Evolutionary conservation across 2,888 invertebrate species (phyloP), one percentile per base, ranked within the genome.

Genomic region (Heliconius ismenius): DNA sequence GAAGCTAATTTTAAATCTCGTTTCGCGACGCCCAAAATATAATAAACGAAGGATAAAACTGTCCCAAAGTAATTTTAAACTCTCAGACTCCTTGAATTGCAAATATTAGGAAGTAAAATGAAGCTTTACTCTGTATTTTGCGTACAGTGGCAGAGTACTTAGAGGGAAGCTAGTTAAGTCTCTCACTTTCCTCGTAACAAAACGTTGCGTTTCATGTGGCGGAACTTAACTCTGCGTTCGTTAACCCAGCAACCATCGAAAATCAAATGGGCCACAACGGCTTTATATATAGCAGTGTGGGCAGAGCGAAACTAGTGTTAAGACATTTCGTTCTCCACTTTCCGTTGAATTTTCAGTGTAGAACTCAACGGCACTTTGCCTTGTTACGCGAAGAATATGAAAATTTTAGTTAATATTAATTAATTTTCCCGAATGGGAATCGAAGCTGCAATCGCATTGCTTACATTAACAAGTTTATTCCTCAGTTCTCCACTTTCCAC

Each of bases 11-110:
- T 72, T 72, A 74, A 81, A 79, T 79, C 73, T 79, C 77, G 79
- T 82, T 81, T 77, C 79, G 74, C 67, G 79, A 79, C 79, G 77
- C 75, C 73, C 76, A 79, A 79, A 78, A 81, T 80, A 81, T 81
- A 80, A 81, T 80, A 79, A 82, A 81, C 78, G 79, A 78, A 81
- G 76, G 79, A 81, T 81, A 81, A 78, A 79, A 82, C 80, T 82
- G 83, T 81, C 80, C 74, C 76, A 75, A 80, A 82, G 81, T 88
- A 89, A 90, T 91, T 90, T 88, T 87, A 81, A 82, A 83, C 87
- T 85, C 78, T 78, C 90, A 89, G 90, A 90, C 87, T 81, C 81
- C 76, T 91, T 90, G 90, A 90, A 88, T 90, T 91, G 89, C 89
- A 90, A 91, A 91, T 91, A 84, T 83, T 83, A 84, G 85, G 85